Evolutionary conservation across 1,140 invertebrate species (phyloP), one percentile per base, ranked within the genome.

Genomic region (Theocolax elegans): DNA sequence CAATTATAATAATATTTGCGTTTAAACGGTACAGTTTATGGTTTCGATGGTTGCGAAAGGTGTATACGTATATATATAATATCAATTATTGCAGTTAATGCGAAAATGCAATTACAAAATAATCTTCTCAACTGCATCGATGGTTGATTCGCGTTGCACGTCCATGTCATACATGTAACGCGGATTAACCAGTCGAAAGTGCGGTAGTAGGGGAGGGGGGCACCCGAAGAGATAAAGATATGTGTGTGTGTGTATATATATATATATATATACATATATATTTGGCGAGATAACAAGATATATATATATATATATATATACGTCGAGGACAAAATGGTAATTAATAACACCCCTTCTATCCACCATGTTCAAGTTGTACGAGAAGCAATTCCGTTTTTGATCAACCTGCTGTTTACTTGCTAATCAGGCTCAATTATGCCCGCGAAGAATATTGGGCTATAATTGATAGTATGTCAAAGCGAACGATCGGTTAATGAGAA

Each of bases 21-120:
- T n/a, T n/a, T n/a, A n/a, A n/a, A n/a, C n/a, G n/a, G n/a, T n/a
- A n/a, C n/a, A n/a, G n/a, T n/a, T n/a, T n/a, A n/a, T n/a, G n/a
- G n/a, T n/a, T n/a, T n/a, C n/a, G n/a, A n/a, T n/a, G n/a, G n/a
- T n/a, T n/a, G n/a, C n/a, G n/a, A n/a, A n/a, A n/a, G n/a, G n/a
- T n/a, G n/a, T n/a, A n/a, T n/a, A n/a, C n/a, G n/a, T n/a, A 23
- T 23, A 15, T 9, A 23, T 40, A 58, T 19, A 58, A 58, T 58
- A 17, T 58, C 31, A 58, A 38, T 58, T 40, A 58, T 23, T 23
- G 17, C 54, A 13, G 19, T 31, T 3, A 48, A 42, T 42, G 23
- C 23, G 0, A 54, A 25, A 29, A 42, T 2, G 25, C 42, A 65
- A 53, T 65, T 53, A 65, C 35, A 54, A 65, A 65, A 54, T 65